Evolutionary conservation across 2,888 invertebrate genomes (phyloP).

Genomic region (Apamea anceps): DNA sequence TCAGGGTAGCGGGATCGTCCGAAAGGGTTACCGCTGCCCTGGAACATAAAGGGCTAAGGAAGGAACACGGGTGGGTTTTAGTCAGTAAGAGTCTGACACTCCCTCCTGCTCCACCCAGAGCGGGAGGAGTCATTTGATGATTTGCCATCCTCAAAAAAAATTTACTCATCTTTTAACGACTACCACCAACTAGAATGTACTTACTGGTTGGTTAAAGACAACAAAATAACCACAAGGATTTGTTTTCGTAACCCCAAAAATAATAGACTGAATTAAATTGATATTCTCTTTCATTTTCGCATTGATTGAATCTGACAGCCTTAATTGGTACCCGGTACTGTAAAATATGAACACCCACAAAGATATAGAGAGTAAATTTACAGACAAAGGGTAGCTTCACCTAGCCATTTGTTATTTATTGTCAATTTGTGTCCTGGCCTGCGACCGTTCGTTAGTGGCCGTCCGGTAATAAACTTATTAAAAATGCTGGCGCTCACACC

Average conservation of each 20-base stretch:
- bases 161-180: background rate
- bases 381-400: conserved; percentile 74
- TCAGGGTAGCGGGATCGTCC: too few species aligned
- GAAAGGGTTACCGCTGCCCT: too few species aligned
- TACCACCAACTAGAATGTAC: background rate
- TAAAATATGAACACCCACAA: conserved; percentile 56
- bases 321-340: conserved; percentile 48
- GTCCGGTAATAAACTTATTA: conserved; percentile 82
- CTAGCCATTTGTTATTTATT: conserved; percentile 83
- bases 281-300: conserved; percentile 39
- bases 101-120: too few species aligned
- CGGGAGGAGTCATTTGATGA: too few species aligned
- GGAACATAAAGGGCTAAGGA: too few species aligned
- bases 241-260: background rate
- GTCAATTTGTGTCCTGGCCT: conserved; percentile 80
- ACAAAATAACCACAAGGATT: background rate
- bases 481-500: conserved; percentile 72
- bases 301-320: conserved; percentile 39
- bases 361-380: conserved; percentile 64
- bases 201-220: background rate
- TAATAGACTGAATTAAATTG: background rate
- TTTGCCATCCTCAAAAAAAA: too few species aligned
- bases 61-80: too few species aligned
- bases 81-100: too few species aligned
- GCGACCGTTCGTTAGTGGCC: conserved; percentile 80